Base-by-base conservation (phyloP, 2,797 vertebrate genomes). In the Prionace glauca region DNA sequence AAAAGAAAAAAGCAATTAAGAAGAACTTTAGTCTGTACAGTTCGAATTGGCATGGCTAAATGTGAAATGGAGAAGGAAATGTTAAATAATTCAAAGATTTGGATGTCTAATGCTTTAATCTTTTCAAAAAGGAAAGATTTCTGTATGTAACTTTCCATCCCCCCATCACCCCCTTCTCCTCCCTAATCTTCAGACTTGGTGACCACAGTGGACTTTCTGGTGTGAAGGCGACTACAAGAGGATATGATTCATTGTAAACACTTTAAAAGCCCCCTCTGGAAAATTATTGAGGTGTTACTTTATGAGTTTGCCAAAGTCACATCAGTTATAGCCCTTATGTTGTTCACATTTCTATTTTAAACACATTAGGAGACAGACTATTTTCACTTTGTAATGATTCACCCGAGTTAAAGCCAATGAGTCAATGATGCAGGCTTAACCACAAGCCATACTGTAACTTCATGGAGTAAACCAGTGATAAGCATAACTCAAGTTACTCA, bases 301-400 rank as follows among this genome's bases (percentile, higher is more conserved):
- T 32, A 56, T 29, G 1, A 29, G 88, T 65, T 65, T 91, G 88
- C 65, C 20, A 65, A 74, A 95, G 22, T 4, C 45, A 29, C 56
- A 36, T 77, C 29, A 16, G 24, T 16, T 74, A 16, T 32, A 95
- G 32, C 32, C 36, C 71, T 77, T 56, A 3, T 3, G 1, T 95
- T 95, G 56, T 95, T 60, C 93, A 95, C 41, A 56, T 60, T 77
- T 95, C 93, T 77, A 95, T 56, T 77, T 74, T 95, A 56, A 95
- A 74, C 45, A 56, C 50, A 32, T 91, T 65, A 91, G 88, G 88
- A 56, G 88, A 29, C 56, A 91, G 26, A 45, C 26, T 16, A 91
- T 60, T n/a, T 91, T 91, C 29, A 91, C 65, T 91, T 91, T 56
- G 29, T 16, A 56, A 95, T 60, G 45, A n/a, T 56, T 77, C 71